A percentile compares a stretch with the other conserved stretches of the same genome.
Evolutionary conservation across 2,888 invertebrate genomes (phyloP).

Genomic region (Ctenicera cuprea): DNA sequence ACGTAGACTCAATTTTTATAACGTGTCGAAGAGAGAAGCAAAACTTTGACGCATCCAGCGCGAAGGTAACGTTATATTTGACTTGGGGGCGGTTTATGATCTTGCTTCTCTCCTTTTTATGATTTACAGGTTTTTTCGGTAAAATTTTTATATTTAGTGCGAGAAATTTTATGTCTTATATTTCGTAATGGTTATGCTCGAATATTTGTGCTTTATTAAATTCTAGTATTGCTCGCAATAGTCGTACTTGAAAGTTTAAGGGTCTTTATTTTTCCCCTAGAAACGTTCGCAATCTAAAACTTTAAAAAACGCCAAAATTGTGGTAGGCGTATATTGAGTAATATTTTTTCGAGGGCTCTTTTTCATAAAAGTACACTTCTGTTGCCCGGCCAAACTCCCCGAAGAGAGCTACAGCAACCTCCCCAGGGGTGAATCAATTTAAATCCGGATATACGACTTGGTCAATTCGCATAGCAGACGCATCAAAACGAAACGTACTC

Average conservation of each 20-base stretch:
- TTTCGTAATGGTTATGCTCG: conserved; percentile 39
- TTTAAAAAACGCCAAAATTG: conserved; percentile 13
- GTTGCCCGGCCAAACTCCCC: conserved; percentile 37
- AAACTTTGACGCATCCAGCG: conserved; percentile 15
- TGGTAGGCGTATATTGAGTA: conserved; percentile 32
- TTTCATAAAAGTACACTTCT: conserved; percentile 49
- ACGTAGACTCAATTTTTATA: conserved; percentile 31
- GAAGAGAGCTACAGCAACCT: conserved; percentile 34
- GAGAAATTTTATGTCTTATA: conserved; percentile 34
- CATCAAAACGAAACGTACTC: conserved; percentile 24
- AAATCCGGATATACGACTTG: conserved; percentile 45
- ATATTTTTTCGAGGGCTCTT: conserved; percentile 44
- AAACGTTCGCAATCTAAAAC: conserved; percentile 25
- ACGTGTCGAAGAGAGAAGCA: conserved; percentile 28
- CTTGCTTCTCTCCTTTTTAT: conserved; percentile 45
- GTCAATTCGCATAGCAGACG: conserved; percentile 41
- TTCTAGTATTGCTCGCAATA: conserved; percentile 6
- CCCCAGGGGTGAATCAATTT: conserved; percentile 46
- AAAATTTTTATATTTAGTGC: conserved; percentile 42
- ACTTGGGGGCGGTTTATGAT: conserved; percentile 48
- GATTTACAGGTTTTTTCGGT: conserved; percentile 46
- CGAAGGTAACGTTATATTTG: conserved; percentile 37
- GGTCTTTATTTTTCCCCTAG: background rate
- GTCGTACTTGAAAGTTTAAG: conserved; percentile 1
- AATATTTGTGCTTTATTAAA: conserved; percentile 41